These are phyloP conservation scores for Eulemur coronatus DNA, from an alignment of 2,797 vertebrate genomes.

Conservation along the genomic window DNA sequence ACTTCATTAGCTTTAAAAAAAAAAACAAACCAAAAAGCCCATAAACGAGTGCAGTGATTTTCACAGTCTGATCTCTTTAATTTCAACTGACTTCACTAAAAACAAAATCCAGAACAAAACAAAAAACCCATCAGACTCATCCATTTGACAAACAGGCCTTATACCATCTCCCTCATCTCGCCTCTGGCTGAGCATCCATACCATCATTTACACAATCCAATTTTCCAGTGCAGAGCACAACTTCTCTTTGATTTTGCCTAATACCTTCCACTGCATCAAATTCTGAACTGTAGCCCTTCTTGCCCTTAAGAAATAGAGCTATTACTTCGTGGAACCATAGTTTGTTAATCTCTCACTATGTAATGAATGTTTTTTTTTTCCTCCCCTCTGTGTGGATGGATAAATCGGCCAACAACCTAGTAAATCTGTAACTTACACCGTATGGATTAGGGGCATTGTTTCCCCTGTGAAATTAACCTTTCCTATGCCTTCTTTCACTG, in stretches of 20 bases:
- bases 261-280: not conserved
- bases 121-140: rapidly evolving
- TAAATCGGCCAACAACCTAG: not conserved
- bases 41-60: not conserved
- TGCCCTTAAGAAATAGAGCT: slow-evolving; percentile 46
- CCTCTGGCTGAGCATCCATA: not conserved
- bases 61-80: not conserved
- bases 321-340: not conserved
- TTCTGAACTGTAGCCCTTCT: not conserved
- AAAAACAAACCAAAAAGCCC: not conserved
- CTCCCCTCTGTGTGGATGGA: not conserved
- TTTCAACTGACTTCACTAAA: not conserved
- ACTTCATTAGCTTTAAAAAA: slow-evolving; percentile 16
- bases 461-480: not conserved
- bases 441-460: rapidly evolving
- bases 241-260: slow-evolving; percentile 33
- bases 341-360: not conserved
- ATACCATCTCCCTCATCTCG: not conserved
- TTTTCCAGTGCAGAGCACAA: slow-evolving; percentile 43
- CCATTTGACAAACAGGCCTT: not conserved
- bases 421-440: not conserved
- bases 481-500: not conserved
- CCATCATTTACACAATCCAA: not conserved
- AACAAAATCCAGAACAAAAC: rapidly evolving
- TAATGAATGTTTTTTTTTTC: not conserved